phyloP scores from a whole-genome alignment of 2,797 vertebrate genomes.

The Adelosebastes latens region DNA sequence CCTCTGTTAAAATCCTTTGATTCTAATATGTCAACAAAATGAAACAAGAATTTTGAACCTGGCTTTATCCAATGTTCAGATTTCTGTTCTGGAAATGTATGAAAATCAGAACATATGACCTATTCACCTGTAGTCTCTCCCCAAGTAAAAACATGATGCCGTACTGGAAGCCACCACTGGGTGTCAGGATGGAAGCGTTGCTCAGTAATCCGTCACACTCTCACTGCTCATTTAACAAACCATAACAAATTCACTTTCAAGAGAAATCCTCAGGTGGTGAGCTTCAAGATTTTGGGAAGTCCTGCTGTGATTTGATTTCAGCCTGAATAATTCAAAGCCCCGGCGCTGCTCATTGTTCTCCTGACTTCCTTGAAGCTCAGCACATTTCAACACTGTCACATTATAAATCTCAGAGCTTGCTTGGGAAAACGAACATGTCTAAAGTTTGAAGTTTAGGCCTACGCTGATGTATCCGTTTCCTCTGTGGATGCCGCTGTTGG shows the following conservation, averaged over 20 bases:
- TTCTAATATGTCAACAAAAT: too few relatives aligned
- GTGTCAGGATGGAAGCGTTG: conserved; percentile 52
- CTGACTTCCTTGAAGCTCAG: neutral
- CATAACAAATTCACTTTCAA: neutral
- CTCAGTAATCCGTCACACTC: neutral
- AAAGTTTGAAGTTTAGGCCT: neutral
- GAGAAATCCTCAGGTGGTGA: conserved; percentile 24
- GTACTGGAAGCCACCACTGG: conserved; percentile 42
- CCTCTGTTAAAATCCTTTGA: too few relatives aligned
- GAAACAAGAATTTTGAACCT: too few relatives aligned
- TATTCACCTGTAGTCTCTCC: too few relatives aligned
- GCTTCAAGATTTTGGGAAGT: conserved; percentile 11
- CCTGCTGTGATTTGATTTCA: conserved; percentile 23
- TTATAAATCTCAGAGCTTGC: neutral
- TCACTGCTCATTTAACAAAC: neutral
- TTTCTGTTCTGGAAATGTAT: too few relatives aligned
- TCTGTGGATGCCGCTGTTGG: neutral
- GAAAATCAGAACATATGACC: too few relatives aligned
- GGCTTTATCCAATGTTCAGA: too few relatives aligned
- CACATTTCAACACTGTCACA: conserved; percentile 10
- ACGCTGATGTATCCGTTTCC: neutral
- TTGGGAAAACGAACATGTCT: conserved; percentile 1
- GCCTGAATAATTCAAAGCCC: conserved; percentile 22
- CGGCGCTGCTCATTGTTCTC: conserved; percentile 2
- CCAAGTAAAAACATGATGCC: neutral